Base-by-base conservation (phyloP, 1,140 invertebrate genomes). In the Aphelenchoides fujianensis region DNA sequence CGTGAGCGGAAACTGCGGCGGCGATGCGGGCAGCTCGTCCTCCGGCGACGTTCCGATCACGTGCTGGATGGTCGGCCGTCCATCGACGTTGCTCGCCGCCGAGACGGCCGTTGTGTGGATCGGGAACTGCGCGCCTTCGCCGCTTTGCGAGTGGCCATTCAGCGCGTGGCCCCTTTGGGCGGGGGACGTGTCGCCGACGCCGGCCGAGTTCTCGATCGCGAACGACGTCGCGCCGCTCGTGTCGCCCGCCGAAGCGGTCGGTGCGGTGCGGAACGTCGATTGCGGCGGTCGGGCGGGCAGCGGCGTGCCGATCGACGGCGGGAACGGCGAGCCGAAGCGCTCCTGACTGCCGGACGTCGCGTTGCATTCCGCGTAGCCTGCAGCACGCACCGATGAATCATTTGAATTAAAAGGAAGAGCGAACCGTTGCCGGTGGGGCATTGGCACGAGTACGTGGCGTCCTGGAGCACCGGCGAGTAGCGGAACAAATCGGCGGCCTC, bases 401-500 rank as follows among this genome's bases (percentile, higher is more conserved):
- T 59, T 5, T 59, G 12, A 7, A 59, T 19, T 59, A 5, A 48
- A n/a, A n/a, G 23, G 23, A 48, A 48, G 41, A 48, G 41, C 41
- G 12, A n/a, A 19, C 63, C 63, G 0, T n/a, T 23, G 27, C 34
- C 48, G n/a, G 59, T 63, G 0, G 66, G 48, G 52, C 66, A 67
- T 63, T 68, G 66, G 66, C 48, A 67, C 2, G 19, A 59, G 66
- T 68, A 68, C 12, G 19, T 32, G 55, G 12, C 66, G 16, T 9
- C 55, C 1, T 61, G 19, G 16, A 67, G 19, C 30, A 37, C 34
- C 27, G 27, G 37, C 30, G 23, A 69, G 35, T 27, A 35, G 3
- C n/a, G 19, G 27, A 57, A 69, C 66, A 70, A 68, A 31, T 72
- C 68, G 53, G 54, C 34, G 54, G 63, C 53, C n/a, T 64, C 36